Percentiles rank a stretch among this genome's conserved stretches.
Evolutionary conservation across 2,888 invertebrate species (phyloP).

Genomic region (Andrena minutula): DNA sequence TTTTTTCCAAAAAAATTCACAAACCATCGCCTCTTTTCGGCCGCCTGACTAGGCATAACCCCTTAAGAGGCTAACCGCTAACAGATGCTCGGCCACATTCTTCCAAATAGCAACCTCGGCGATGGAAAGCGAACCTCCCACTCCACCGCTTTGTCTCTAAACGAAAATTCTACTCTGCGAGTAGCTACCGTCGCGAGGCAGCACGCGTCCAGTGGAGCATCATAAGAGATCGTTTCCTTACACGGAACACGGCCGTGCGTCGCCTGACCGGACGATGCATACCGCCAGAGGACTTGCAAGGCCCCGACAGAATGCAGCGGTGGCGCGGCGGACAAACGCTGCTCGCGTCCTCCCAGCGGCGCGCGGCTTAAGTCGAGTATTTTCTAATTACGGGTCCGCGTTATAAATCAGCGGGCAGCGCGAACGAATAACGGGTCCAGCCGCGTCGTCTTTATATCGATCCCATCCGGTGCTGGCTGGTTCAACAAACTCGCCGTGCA

Average conservation of each 20-base stretch:
- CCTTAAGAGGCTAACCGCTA: background rate
- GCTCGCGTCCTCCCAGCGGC: background rate
- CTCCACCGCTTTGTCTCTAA: no score
- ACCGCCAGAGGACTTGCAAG: conserved; percentile 8
- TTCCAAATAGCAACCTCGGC: no score
- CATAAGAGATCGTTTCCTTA: conserved; percentile 43
- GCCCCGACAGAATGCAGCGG: background rate
- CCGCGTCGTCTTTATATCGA: conserved; percentile 4
- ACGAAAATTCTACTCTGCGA: no score
- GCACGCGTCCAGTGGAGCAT: conserved; percentile 15
- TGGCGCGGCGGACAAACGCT: no score
- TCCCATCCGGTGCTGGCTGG: conserved; percentile 6
- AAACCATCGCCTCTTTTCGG: no score
- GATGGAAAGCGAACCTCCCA: no score
- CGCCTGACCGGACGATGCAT: background rate
- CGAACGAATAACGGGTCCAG: conserved; percentile 40
- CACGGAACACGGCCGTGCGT: conserved; percentile 2
- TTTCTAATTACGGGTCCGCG: conserved; percentile 46
- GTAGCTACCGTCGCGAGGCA: no score
- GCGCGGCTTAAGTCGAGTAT: conserved; percentile 13
- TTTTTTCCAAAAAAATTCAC: no score
- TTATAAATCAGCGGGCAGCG: conserved; percentile 40
- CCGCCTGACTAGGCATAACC: no score
- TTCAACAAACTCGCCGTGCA: conserved; percentile 5
- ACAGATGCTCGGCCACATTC: background rate